phyloP scores from a whole-genome alignment of 2,888 invertebrate species.

The Acanthosepion pharaonis region DNA sequence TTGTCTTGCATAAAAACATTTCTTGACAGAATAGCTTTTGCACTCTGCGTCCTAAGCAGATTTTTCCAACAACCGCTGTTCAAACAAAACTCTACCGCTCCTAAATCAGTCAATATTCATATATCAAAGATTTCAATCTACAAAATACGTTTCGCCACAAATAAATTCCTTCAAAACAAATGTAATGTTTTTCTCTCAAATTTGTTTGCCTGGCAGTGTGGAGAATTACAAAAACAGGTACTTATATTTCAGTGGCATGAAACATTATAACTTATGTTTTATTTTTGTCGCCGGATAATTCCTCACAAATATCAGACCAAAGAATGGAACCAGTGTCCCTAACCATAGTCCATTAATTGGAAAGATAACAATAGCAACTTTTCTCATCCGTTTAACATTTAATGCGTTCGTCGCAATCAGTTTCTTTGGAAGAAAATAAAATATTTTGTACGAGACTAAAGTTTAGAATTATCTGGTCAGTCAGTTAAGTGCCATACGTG shows the following conservation, averaged over 20 bases:
- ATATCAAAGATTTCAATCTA: neutral
- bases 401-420: too few relatives aligned
- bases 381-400: too few relatives aligned
- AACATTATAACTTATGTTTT: too few relatives aligned
- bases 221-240: neutral
- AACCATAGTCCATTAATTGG: too few relatives aligned
- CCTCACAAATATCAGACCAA: too few relatives aligned
- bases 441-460: too few relatives aligned
- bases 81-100: neutral
- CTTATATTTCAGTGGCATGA: neutral
- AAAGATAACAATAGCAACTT: too few relatives aligned
- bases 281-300: too few relatives aligned
- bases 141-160: neutral
- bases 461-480: too few relatives aligned
- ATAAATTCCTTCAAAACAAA: neutral
- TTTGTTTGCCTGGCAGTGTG: neutral
- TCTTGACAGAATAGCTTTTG: neutral
- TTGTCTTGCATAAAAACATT: slow-evolving; percentile 8
- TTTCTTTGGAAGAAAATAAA: too few relatives aligned
- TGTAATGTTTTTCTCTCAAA: neutral
- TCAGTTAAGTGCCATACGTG: too few relatives aligned
- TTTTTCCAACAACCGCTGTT: neutral
- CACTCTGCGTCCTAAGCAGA: neutral
- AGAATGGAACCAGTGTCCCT: too few relatives aligned
- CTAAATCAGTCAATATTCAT: neutral